These are phyloP conservation scores for Pogonocherus hispidulus DNA, from an alignment of 2,888 invertebrate genomes.

Conservation along the genomic window DNA sequence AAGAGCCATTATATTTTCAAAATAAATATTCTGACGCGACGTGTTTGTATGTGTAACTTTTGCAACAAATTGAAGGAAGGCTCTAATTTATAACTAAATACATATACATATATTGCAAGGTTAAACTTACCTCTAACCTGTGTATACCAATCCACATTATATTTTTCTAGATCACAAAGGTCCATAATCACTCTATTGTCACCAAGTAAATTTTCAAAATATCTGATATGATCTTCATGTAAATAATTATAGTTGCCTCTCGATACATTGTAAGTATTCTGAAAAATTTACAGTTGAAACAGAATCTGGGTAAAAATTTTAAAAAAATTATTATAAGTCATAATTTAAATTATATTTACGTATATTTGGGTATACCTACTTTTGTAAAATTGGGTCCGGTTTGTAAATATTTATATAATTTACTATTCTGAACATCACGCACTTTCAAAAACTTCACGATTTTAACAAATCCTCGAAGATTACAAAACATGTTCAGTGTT, in stretches of 20 bases:
- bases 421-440: background rate
- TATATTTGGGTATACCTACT: no score
- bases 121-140: slow-evolving; percentile 89
- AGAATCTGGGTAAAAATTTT: background rate
- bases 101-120: no score
- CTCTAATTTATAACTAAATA: no score
- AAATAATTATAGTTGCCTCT: slow-evolving; percentile 75
- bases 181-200: slow-evolving; percentile 79
- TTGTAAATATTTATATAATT: background rate
- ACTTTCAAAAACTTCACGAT: background rate
- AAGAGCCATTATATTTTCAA: no score
- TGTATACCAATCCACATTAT: slow-evolving; percentile 91
- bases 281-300: slow-evolving; percentile 52
- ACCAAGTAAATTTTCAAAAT: slow-evolving; percentile 77
- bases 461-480: background rate
- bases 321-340: background rate
- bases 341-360: background rate
- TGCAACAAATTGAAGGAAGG: no score
- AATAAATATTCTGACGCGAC: no score
- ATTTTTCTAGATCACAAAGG: slow-evolving; percentile 80
- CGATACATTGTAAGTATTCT: slow-evolving; percentile 75
- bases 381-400: slow-evolving; percentile 13
- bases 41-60: no score
- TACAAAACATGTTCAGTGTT: slow-evolving; percentile 15
- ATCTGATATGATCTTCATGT: slow-evolving; percentile 73